Base-by-base conservation (phyloP, 2,797 vertebrate species). In the Pseudochirops cupreus region DNA sequence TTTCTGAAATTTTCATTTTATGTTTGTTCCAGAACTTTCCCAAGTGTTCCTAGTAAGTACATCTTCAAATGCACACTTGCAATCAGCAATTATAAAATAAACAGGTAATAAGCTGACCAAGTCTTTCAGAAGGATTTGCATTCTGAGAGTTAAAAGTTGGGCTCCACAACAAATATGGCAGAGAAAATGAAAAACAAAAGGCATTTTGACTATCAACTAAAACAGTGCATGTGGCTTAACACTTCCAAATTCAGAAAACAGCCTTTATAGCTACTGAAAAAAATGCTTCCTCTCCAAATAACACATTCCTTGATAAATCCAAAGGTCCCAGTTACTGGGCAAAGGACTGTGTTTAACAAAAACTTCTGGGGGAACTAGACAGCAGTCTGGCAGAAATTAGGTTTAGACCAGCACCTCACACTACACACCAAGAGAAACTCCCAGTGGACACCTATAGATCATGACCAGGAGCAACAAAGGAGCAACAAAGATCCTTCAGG, bases 221-320 rank as follows among this genome's bases (percentile, higher is more conserved):
- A 94, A 97, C 94, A 90, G 92, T 95, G n/a, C 87, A 14, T 74
- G 67, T 39, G 67, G n/a, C 39, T 95, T 14, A 90, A 90, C 39
- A 56, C 33, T 94, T 87, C 94, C 92, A 95, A 92, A 96, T 74
- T 96, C 93, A 87, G 95, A 96, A 97, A 96, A 46, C 29, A 95
- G 92, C 55, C 92, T 55, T 96, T 95, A 62, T 74, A 50, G 53
- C 39, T 92, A 93, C 95, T 55, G 95, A 92, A 95, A 95, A 46
- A 95, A 5, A 96, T 3, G 54, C 94, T 95, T 93, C 92, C 91
- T 95, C 93, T 95, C 57, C 55, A 93, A 97, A 93, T 55, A 94
- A 92, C 93, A 97, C 82, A 95, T 91, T 91, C 96, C 62, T 89
- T 92, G 59, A 55, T 92, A 39, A 87, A 87, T 46, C n/a, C 7